Percentiles rank a stretch among this genome's conserved stretches.
phyloP scores from a whole-genome alignment of 1,140 invertebrate genomes.

The Macrostomum lignano region DNA sequence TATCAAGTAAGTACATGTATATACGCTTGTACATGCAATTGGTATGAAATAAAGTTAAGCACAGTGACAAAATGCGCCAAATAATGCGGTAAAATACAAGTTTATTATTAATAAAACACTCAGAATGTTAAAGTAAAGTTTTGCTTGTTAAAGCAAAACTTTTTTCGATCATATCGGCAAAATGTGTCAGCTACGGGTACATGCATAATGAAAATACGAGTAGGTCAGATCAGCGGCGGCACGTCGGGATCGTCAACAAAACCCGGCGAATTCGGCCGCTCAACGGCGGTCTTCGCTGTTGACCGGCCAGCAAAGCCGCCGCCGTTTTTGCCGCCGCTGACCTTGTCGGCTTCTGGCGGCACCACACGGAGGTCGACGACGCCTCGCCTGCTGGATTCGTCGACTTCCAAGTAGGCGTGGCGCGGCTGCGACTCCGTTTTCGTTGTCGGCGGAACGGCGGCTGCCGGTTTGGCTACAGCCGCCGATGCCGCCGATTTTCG shows the following conservation, averaged over 20 bases:
- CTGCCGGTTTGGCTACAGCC: background rate
- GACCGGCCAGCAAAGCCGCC: no score
- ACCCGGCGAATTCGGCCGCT: background rate
- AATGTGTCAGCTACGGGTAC: no score
- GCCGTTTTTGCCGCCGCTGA: background rate
- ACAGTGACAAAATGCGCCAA: no score
- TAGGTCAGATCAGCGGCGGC: background rate
- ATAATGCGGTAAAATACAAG: no score
- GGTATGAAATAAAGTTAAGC: no score
- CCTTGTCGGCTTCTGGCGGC: background rate
- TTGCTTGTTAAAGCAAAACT: no score
- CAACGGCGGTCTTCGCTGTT: no score
- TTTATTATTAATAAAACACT: no score
- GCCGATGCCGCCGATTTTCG: background rate
- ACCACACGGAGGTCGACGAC: background rate
- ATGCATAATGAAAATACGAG: background rate
- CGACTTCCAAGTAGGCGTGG: background rate
- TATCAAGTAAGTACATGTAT: no score
- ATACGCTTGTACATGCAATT: no score
- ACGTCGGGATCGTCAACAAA: slow-evolving; percentile 2
- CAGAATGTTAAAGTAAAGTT: no score
- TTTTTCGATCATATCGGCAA: no score
- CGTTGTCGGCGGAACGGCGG: background rate
- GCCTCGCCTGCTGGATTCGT: background rate
- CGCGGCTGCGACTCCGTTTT: background rate